Percentiles rank a stretch among this genome's conserved stretches.
phyloP scores from a whole-genome alignment of 2,888 invertebrate genomes.

The Atherix ibis region DNA sequence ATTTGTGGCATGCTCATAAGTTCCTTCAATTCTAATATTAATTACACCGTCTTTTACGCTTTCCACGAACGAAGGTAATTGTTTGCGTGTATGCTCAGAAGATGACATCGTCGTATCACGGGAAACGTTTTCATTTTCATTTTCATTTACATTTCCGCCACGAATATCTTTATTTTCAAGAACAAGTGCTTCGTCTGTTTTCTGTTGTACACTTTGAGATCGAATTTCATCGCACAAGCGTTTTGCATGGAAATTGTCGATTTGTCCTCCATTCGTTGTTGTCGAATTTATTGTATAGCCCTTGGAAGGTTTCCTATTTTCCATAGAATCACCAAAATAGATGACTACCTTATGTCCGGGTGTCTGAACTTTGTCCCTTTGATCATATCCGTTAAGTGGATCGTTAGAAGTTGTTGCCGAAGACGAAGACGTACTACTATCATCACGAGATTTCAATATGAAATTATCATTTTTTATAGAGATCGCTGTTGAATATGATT shows the following conservation, averaged over 20 bases:
- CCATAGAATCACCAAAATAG: conserved; percentile 52
- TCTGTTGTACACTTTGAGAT: conserved; percentile 2
- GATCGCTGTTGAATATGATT: conserved; percentile 29
- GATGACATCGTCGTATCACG: background rate
- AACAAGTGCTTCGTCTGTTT: background rate
- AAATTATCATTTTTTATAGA: conserved; percentile 28
- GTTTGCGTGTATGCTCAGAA: conserved; percentile 1
- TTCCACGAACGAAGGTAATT: conserved; percentile 31
- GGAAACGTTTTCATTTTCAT: conserved; percentile 7
- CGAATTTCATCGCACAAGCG: conserved; percentile 15
- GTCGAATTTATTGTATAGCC: conserved; percentile 3
- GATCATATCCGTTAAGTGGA: conserved; percentile 1
- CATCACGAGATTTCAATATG: conserved; percentile 33
- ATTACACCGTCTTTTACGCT: conserved; percentile 38
- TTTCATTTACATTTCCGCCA: background rate
- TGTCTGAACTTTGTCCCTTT: conserved; percentile 3
- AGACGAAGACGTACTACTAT: conserved; percentile 17
- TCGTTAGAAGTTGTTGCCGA: conserved; percentile 20
- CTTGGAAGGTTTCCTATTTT: conserved; percentile 13
- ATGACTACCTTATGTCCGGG: conserved; percentile 48
- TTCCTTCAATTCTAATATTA: conserved; percentile 45
- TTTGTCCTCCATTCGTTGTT: background rate
- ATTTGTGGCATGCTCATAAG: conserved; percentile 42
- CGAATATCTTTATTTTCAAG: conserved; percentile 5
- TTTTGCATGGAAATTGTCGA: conserved; percentile 12